Percentiles rank a stretch among this genome's conserved stretches.
phyloP scores from a whole-genome alignment of 2,888 invertebrate species.

The Plebejus melissa region DNA sequence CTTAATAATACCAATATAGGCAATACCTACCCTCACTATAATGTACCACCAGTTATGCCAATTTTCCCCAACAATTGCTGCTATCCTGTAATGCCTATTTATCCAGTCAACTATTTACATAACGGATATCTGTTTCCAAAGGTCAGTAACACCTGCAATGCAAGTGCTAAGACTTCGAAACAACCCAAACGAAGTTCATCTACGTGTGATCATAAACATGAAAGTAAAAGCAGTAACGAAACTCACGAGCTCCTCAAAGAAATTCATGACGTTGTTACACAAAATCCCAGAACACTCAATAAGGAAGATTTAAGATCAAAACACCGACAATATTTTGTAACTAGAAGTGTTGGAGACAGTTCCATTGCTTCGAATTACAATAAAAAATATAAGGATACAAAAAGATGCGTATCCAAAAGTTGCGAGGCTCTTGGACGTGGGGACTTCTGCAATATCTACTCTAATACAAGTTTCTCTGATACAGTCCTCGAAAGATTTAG shows the following conservation, averaged over 20 bases:
- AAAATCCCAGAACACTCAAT: slow-evolving; percentile 44
- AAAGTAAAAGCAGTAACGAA: slow-evolving; percentile 42
- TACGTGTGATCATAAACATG: slow-evolving; percentile 41
- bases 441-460: slow-evolving; percentile 45
- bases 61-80: slow-evolving; percentile 57
- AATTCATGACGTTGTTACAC: slow-evolving; percentile 63
- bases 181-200: slow-evolving; percentile 43
- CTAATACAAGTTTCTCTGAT: slow-evolving; percentile 58
- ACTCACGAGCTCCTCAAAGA: slow-evolving; percentile 66
- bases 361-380: slow-evolving; percentile 51
- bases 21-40: slow-evolving; percentile 42
- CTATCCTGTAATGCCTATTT: slow-evolving; percentile 61
- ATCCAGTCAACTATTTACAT: slow-evolving; percentile 59
- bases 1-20: slow-evolving; percentile 45
- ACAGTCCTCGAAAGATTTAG: slow-evolving; percentile 59
- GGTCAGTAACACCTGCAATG: slow-evolving; percentile 53
- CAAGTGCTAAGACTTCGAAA: slow-evolving; percentile 47
- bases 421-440: slow-evolving; percentile 63
- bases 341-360: slow-evolving; percentile 55
- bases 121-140: slow-evolving; percentile 53
- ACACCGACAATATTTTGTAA: slow-evolving; percentile 40
- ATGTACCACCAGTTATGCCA: slow-evolving; percentile 44
- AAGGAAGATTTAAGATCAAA: slow-evolving; percentile 37
- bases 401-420: slow-evolving; percentile 61
- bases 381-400: slow-evolving; percentile 57